Evolutionary conservation across 2,888 invertebrate species (phyloP), one percentile per base, ranked within the genome.

Genomic region (Emmelina monodactyla): DNA sequence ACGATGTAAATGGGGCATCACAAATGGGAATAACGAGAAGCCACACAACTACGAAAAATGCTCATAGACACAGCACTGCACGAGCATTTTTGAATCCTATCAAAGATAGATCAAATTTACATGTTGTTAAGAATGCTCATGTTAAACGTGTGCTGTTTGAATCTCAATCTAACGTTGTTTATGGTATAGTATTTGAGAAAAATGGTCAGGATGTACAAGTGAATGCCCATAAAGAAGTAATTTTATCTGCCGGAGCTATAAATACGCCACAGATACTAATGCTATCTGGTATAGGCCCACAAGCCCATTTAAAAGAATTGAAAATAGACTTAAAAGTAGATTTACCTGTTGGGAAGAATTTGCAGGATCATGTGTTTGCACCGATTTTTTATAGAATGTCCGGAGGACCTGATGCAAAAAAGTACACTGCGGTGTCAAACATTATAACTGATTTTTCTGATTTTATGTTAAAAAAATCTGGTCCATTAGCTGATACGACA

Each of bases 61-160:
- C 83, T 1, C 45, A 53, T 5, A 60, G 83, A 39, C 72, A 68
- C 34, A 80, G 83, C 42, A 81, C 83, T 1, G 78, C 83, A 1
- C 72, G 75, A 45, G 82, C 82, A 31, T 88, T 79, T 47, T 53
- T 85, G 5, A 55, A 57, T 5, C 62, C 64, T 2, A 43, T 58
- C 1, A 71, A 61, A 50, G 52, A 65, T 3, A 59, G 72, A 38
- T 47, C 56, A 25, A 82, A 82, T 46, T 50, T 82, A 7, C 64
- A 76, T 33, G 60, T 82, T 0, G 56, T 81, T 2, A 84, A 83
- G 41, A 62, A 83, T 41, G 71, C 83, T 1, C 55, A 70, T n/a
- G 86, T 71, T 1, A 81, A 71, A 1, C 72, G 79, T 43, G 53
- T 87, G 22, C 43, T 83, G 10, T 82, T 86, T 29, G 73, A 84